These are phyloP conservation scores for Andrena flavipes DNA, from an alignment of 2,888 invertebrate genomes.

Conservation along the genomic window DNA sequence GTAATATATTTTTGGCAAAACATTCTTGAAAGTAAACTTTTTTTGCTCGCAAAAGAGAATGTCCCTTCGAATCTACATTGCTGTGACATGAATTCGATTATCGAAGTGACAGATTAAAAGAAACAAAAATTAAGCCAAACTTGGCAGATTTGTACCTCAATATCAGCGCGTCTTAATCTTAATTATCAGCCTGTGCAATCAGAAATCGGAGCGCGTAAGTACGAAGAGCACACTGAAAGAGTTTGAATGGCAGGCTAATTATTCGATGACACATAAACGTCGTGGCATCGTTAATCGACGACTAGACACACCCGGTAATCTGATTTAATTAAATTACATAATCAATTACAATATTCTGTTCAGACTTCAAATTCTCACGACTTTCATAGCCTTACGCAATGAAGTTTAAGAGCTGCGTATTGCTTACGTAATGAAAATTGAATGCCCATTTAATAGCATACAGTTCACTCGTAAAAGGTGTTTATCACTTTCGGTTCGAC, in stretches of 20 bases:
- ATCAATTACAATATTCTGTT: slow-evolving; percentile 53
- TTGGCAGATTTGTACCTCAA: too few relatives aligned
- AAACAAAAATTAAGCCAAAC: too few relatives aligned
- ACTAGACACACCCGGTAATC: slow-evolving; percentile 1
- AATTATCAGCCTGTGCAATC: background rate
- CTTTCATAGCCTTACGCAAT: slow-evolving; percentile 62
- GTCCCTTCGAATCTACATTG: too few relatives aligned
- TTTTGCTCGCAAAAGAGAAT: too few relatives aligned
- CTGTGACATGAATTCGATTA: too few relatives aligned
- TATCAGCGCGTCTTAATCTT: too few relatives aligned
- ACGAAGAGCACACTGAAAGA: background rate
- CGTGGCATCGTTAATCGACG: background rate
- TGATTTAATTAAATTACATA: slow-evolving; percentile 41
- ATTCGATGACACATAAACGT: background rate
- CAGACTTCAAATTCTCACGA: slow-evolving; percentile 48
- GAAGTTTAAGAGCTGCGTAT: slow-evolving; percentile 9
- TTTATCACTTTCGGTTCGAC: slow-evolving; percentile 1
- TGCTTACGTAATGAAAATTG: slow-evolving; percentile 37
- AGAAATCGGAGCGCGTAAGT: background rate
- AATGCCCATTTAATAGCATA: slow-evolving; percentile 25
- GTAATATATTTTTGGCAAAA: too few relatives aligned
- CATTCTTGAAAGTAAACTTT: too few relatives aligned
- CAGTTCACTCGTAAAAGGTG: slow-evolving; percentile 18
- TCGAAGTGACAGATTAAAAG: too few relatives aligned
- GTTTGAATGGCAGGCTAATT: background rate